A percentile compares a stretch with the other conserved stretches of the same genome.
phyloP scores from a whole-genome alignment of 1,140 invertebrate species.

The Coenobita brevimanus region DNA sequence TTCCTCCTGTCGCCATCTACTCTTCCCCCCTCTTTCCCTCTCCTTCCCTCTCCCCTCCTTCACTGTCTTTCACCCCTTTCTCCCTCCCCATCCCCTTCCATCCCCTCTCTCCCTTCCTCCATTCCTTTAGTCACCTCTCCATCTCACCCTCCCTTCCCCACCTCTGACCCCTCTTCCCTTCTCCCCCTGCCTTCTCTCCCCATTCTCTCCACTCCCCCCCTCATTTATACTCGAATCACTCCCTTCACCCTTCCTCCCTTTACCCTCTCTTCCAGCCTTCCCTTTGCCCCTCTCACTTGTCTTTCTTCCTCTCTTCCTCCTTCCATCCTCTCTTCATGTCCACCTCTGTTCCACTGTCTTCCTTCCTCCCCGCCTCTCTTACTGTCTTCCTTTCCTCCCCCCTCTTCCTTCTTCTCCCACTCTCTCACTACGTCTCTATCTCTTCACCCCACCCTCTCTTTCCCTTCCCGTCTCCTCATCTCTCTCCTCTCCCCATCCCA shows the following conservation, averaged over 20 bases:
- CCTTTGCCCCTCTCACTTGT: not conserved
- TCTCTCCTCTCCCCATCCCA: not conserved
- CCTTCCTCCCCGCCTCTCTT: not conserved
- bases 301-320: not conserved
- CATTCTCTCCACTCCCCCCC: constrained; percentile 1
- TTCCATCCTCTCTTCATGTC: not conserved
- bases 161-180: not conserved
- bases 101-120: not conserved
- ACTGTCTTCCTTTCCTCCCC: not conserved
- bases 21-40: not conserved
- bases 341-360: not conserved
- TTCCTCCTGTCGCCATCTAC: not conserved
- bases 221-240: not conserved
- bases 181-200: not conserved
- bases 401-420: not conserved
- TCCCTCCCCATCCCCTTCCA: not conserved
- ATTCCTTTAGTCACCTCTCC: not conserved
- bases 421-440: not conserved
- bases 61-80: not conserved
- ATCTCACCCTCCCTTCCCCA: not conserved
- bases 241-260: not conserved
- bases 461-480: not conserved
- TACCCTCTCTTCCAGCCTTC: not conserved
- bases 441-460: not conserved
- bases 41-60: not conserved